Base-by-base conservation (phyloP, 2,888 invertebrate species). In the Pasiphila rectangulata region DNA sequence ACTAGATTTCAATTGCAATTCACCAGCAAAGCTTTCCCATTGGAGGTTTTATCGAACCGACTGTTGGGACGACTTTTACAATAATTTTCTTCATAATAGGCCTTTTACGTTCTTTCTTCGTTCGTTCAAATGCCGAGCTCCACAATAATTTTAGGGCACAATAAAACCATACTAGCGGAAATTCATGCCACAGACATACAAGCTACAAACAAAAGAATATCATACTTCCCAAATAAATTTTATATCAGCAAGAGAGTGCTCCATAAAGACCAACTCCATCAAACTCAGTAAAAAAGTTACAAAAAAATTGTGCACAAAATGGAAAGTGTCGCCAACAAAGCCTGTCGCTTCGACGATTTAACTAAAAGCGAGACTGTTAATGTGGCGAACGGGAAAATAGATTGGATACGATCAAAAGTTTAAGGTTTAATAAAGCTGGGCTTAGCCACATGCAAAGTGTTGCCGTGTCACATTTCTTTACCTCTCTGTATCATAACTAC, bases 331-430 rank as follows among this genome's bases (percentile, higher is more conserved):
- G 5, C 24, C 4, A 16, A 20, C 40, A 41, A 30, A 9, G 21
- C n/a, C n/a, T 15, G 10, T 16, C 5, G 13, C 16, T 23, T 27
- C 13, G 30, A 38, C 36, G 12, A 10, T 35, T 15, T 24, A 36
- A 27, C n/a, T n/a, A n/a, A 7, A 24, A 34, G 24, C 19, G 19
- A 25, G 25, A 42, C 34, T 17, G 23, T 17, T 41, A 30, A 13
- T 15, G 17, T 32, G 17, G 10, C 17, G 19, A 17, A 10, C 2
- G 13, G 19, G 19, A 25, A 13, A 24, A 10, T 34, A 12, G 19
- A 42, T 42, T 42, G 34, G n/a, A 34, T 42, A 13, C 24, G 41
- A 24, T 42, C 41, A 7, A n/a, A 15, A 20, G 15, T 32, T 21
- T 30, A 12, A 27, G n/a, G n/a, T n/a, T n/a, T n/a, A n/a, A n/a